These are phyloP conservation scores for Malacoctenus gilli DNA, from an alignment of 2,797 vertebrate species.

Conservation along the genomic window DNA sequence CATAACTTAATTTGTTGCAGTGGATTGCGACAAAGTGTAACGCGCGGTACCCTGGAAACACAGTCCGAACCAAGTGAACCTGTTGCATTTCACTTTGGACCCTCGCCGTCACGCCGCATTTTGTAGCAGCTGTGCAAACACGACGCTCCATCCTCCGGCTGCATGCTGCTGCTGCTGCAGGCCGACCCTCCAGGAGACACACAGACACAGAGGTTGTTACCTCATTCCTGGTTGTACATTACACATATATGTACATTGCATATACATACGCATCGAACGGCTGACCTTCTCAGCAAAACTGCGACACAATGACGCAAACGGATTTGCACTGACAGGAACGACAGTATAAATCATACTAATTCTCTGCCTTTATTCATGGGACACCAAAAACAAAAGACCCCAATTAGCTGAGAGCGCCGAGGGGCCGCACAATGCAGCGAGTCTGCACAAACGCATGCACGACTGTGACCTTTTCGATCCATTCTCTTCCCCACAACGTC, in stretches of 20 bases:
- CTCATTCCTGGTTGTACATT: too few relatives aligned
- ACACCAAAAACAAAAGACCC: background rate
- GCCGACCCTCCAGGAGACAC: background rate
- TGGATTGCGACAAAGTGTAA: background rate
- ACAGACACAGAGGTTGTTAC: background rate
- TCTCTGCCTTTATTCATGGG: background rate
- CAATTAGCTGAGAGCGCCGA: background rate
- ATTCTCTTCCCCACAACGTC: background rate
- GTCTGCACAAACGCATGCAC: background rate
- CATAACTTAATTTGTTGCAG: too few relatives aligned
- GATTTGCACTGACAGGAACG: too few relatives aligned
- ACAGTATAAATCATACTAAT: background rate
- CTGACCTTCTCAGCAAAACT: too few relatives aligned
- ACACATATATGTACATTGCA: too few relatives aligned
- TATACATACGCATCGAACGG: too few relatives aligned
- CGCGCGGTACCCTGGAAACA: background rate
- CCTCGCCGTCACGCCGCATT: background rate
- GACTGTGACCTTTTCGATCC: background rate
- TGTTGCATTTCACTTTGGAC: slow-evolving; percentile 1
- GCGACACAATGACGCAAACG: too few relatives aligned
- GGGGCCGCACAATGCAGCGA: background rate
- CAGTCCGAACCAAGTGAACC: background rate
- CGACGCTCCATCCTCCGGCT: slow-evolving; percentile 2
- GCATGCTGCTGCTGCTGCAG: background rate
- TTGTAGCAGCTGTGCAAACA: background rate